These are phyloP conservation scores for Marmota monax DNA, from an alignment of 2,113 vertebrate genomes.

Conservation along the genomic window DNA sequence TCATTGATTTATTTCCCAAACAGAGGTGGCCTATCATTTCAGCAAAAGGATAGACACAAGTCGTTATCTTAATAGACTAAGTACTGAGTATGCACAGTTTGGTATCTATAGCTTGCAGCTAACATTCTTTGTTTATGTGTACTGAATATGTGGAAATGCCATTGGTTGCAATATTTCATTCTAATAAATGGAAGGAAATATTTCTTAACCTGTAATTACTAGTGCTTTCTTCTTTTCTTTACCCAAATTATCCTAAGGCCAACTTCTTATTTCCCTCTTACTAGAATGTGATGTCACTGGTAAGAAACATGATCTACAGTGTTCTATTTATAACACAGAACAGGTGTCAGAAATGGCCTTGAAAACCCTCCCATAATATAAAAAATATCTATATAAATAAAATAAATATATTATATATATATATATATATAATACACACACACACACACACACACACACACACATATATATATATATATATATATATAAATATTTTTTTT, in stretches of 20 bases:
- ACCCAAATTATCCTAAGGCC: constrained; percentile 9
- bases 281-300: neutral
- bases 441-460: too few species aligned
- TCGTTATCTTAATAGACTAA: neutral
- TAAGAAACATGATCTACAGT: constrained; percentile 51
- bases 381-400: too few species aligned
- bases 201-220: constrained; percentile 54
- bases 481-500: constrained; percentile 62
- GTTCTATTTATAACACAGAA: constrained; percentile 40
- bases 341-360: constrained; percentile 44
- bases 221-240: constrained; percentile 42
- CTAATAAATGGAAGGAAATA: constrained; percentile 44
- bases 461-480: neutral
- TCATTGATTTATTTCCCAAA: neutral
- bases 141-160: neutral
- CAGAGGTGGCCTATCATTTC: neutral
- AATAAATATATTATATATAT: too few species aligned
- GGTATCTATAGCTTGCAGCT: neutral
- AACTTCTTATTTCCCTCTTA: constrained; percentile 50
- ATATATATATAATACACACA: too few species aligned
- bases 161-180: constrained; percentile 56
- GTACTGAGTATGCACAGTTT: neutral
- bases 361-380: neutral
- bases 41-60: neutral
- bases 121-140: constrained; percentile 24